Evolutionary conservation across 2,113 vertebrate species (phyloP), one percentile per base, ranked within the genome.

Genomic region (Chitala chitala): DNA sequence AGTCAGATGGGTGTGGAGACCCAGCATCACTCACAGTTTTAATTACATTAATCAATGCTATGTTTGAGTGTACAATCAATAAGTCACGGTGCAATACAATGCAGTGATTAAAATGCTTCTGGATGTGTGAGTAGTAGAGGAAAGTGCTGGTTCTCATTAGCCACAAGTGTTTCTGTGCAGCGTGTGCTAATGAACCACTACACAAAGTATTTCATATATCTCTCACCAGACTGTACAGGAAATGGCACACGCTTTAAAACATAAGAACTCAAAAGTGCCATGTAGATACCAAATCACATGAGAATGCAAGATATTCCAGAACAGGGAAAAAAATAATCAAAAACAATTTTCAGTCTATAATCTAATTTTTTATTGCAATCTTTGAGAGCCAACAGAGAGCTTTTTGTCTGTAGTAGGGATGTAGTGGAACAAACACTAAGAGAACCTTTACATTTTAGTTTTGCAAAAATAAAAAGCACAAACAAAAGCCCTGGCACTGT

Each of bases 21-120:
- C 5, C 24, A 44, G 15, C n/a, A 40, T 50, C 68, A 68, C 64
- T 64, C 73, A 38, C 36, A 8, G 9, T 75, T 69, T 68, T 75
- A 69, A 68, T 75, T 69, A 75, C n/a, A 26, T 7, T 56, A 54
- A 54, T 75, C 66, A 75, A 75, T 59, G 51, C 24, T 26, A 12
- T 48, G 44, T 70, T 58, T 20, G 5, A 15, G 55, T 48, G 66
- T 63, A 40, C 54, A 50, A 75, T 75, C 65, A 20, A 75, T 70
- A 58, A 33, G n/a, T 70, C 15, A 33, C 53, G 53, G 36, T 46
- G 33, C 17, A 31, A 36, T 6, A 24, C 22, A 59, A 58, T 1
- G 22, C 8, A 20, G 24, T 48, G 36, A n/a, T 22, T 13, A 20
- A 40, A 31, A 31, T 20, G n/a, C 55, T 63, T 42, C 64, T 44